Percentiles rank a stretch among this genome's conserved stretches.
phyloP scores from a whole-genome alignment of 2,113 vertebrate genomes.

The Hemiscyllium ocellatum region DNA sequence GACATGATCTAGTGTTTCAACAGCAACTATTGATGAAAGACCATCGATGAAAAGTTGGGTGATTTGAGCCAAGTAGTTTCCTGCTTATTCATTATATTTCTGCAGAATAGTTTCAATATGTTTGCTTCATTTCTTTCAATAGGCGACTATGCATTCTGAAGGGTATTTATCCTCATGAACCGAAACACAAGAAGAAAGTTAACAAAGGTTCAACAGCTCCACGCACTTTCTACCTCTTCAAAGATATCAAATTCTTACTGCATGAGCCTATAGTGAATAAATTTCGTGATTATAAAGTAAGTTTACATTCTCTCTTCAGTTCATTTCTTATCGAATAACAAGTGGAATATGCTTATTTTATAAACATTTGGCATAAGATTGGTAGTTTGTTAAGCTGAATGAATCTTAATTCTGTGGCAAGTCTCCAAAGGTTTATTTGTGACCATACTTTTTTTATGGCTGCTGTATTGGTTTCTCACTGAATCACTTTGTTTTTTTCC shows the following conservation, averaged over 20 bases:
- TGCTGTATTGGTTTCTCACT: not conserved
- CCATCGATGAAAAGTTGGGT: not conserved
- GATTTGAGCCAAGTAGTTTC: not conserved
- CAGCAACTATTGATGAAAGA: not conserved
- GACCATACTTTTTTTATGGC: not conserved
- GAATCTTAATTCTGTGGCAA: not conserved
- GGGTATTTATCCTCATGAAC: constrained; percentile 93
- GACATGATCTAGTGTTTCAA: not conserved
- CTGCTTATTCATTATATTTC: not conserved
- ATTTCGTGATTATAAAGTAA: constrained; percentile 91
- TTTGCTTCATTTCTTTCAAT: constrained; percentile 34
- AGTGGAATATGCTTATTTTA: not conserved
- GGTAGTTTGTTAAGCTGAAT: not conserved
- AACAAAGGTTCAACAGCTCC: constrained; percentile 88
- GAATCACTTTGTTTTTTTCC: too few relatives aligned
- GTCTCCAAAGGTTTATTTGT: not conserved
- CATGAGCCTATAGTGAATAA: constrained; percentile 89
- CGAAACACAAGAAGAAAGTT: constrained; percentile 96
- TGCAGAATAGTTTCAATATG: not conserved
- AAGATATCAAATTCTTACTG: constrained; percentile 90
- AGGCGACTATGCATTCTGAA: constrained; percentile 93
- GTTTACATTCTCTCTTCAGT: not conserved
- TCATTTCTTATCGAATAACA: not conserved
- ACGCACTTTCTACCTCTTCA: constrained; percentile 86
- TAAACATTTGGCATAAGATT: not conserved